phyloP scores from a whole-genome alignment of 2,888 invertebrate genomes.

The Lithodes maja region DNA sequence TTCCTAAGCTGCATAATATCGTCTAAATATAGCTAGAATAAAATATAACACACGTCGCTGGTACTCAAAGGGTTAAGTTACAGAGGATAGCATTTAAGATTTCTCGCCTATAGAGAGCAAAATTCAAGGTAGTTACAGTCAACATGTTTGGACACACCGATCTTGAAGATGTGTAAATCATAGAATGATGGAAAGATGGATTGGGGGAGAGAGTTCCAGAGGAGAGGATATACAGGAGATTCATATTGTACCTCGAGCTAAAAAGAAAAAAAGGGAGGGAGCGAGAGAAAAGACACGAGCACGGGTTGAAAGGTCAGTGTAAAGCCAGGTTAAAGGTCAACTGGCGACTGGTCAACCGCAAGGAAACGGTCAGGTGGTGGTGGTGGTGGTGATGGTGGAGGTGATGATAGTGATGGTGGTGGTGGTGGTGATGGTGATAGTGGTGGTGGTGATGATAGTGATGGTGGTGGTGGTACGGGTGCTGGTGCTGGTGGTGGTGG shows the following conservation, averaged over 20 bases:
- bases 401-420: neutral
- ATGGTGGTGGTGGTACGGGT: neutral
- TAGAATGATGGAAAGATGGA: neutral
- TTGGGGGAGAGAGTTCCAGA: neutral
- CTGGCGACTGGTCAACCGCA: neutral
- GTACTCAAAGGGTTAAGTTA: too few relatives aligned
- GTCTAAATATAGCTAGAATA: too few relatives aligned
- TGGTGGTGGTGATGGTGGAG: neutral
- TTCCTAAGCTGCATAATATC: too few relatives aligned
- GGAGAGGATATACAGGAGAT: neutral
- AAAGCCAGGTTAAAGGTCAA: slow-evolving; percentile 7
- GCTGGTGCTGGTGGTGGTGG: neutral
- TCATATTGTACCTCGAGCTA: neutral
- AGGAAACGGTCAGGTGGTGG: slow-evolving; percentile 1
- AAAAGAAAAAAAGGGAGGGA: neutral
- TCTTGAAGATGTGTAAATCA: too few relatives aligned
- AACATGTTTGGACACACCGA: too few relatives aligned
- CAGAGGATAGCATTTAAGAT: too few relatives aligned
- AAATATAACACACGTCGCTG: too few relatives aligned
- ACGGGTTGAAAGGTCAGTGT: neutral
- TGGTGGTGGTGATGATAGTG: neutral
- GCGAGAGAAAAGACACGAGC: neutral
- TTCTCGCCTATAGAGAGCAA: too few relatives aligned
- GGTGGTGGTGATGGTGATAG: neutral
- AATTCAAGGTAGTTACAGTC: too few relatives aligned